These are phyloP conservation scores for Stenoptilia bipunctidactyla DNA, from an alignment of 2,888 invertebrate genomes.

Conservation along the genomic window DNA sequence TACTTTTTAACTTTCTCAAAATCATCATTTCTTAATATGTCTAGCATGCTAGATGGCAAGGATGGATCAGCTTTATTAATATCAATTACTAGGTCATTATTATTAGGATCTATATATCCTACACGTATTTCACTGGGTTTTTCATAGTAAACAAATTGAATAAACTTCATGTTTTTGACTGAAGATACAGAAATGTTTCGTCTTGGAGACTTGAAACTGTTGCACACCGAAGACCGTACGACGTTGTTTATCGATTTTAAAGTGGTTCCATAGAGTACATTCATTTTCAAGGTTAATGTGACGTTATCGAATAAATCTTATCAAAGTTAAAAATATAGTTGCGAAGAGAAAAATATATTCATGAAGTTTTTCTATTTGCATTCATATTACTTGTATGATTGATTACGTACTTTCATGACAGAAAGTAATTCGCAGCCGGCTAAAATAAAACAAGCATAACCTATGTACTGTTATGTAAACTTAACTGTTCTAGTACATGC, in stretches of 20 bases:
- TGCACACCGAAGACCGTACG: not conserved
- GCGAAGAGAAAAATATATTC: too few species aligned
- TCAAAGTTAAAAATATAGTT: too few species aligned
- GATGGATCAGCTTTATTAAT: conserved; percentile 71
- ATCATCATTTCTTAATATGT: conserved; percentile 46
- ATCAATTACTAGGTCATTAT: conserved; percentile 66
- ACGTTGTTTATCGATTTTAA: not conserved
- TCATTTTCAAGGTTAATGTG: conserved; percentile 1
- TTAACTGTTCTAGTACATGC: too few species aligned
- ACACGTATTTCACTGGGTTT: conserved; percentile 73
- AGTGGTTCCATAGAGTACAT: not conserved
- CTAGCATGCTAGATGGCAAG: conserved; percentile 48
- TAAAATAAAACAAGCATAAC: too few species aligned
- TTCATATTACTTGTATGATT: too few species aligned
- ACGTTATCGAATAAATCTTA: conserved; percentile 3
- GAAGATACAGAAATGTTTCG: conserved; percentile 27
- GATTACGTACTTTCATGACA: too few species aligned
- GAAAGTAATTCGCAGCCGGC: too few species aligned
- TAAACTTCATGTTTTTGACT: conserved; percentile 70
- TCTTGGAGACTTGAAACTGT: not conserved
- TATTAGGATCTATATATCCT: conserved; percentile 76
- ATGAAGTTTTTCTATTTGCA: too few species aligned
- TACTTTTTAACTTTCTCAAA: conserved; percentile 40
- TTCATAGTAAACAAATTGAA: conserved; percentile 74
- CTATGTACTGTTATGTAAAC: too few species aligned